A percentile compares a stretch with the other conserved stretches of the same genome.
These are phyloP conservation scores for Myanophis thanlyinensis DNA, from an alignment of 2,113 vertebrate species.

Conservation along the genomic window DNA sequence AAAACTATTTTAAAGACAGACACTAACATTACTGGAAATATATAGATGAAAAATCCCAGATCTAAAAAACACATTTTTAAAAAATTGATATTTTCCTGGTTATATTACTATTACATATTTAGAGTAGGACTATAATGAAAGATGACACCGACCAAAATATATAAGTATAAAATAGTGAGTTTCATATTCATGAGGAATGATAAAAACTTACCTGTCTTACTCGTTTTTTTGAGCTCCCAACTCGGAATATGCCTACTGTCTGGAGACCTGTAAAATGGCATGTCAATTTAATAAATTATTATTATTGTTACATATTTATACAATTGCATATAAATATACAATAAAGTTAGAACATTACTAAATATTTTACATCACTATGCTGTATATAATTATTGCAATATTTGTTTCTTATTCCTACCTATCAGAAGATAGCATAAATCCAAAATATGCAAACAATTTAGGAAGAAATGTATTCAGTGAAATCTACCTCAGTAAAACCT, in stretches of 20 bases:
- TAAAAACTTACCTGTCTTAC: constrained; percentile 89
- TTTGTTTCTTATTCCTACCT: too few relatives aligned
- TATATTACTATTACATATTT: neutral
- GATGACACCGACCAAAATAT: neutral
- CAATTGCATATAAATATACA: neutral
- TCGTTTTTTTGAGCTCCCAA: constrained; percentile 98
- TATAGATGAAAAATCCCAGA: neutral
- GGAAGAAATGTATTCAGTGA: neutral
- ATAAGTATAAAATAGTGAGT: neutral
- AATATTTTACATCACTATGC: neutral
- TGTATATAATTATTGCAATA: neutral
- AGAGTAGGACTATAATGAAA: neutral
- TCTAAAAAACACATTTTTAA: neutral
- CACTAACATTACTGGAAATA: neutral
- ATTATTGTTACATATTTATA: constrained; percentile 13
- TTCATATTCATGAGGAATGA: neutral
- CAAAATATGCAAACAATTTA: neutral
- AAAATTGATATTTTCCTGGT: neutral
- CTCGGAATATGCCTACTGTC: constrained; percentile 96
- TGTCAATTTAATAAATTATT: constrained; percentile 47
- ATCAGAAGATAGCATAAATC: neutral
- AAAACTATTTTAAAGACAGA: neutral
- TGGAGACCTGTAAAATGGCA: constrained; percentile 80
- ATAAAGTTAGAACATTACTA: neutral
- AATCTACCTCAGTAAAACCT: neutral